Conservation (phyloP, 2,888 invertebrate species). For the Frankliniella intonsa region DNA sequence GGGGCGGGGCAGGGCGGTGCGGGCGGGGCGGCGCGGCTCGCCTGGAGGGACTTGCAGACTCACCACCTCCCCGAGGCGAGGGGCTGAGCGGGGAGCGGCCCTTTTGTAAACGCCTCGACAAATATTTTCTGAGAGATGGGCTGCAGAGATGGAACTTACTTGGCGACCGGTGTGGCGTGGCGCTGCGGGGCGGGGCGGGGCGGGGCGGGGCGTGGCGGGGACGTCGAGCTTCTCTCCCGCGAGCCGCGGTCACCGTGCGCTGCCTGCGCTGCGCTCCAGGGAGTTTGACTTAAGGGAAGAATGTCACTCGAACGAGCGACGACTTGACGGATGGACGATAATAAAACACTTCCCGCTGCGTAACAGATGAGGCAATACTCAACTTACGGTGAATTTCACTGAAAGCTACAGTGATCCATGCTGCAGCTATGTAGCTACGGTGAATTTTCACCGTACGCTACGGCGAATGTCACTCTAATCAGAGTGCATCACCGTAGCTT, state of each 20-base stretch:
- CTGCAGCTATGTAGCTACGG: no score
- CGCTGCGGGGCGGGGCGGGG: background rate
- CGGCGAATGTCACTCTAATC: no score
- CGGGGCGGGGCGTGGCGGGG: background rate
- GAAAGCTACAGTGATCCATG: no score
- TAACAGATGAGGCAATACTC: no score
- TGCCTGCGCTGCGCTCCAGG: background rate
- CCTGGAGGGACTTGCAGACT: background rate
- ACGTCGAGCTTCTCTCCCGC: background rate
- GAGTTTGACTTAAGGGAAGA: background rate
- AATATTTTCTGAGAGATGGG: constrained; percentile 23
- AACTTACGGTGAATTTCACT: no score
- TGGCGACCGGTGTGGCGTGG: background rate
- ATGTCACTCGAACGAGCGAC: background rate
- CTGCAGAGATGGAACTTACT: background rate
- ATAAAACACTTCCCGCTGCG: no score
- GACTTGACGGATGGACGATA: no score
- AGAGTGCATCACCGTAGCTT: no score
- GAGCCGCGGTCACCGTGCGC: background rate
- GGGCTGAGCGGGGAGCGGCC: background rate
- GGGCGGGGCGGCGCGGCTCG: no score
- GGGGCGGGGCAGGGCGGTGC: background rate
- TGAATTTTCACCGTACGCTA: no score
- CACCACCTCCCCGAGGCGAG: background rate
- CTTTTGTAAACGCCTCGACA: constrained; percentile 3